Base-by-base conservation (phyloP, 1,140 invertebrate species). In the Papilio machaon region DNA sequence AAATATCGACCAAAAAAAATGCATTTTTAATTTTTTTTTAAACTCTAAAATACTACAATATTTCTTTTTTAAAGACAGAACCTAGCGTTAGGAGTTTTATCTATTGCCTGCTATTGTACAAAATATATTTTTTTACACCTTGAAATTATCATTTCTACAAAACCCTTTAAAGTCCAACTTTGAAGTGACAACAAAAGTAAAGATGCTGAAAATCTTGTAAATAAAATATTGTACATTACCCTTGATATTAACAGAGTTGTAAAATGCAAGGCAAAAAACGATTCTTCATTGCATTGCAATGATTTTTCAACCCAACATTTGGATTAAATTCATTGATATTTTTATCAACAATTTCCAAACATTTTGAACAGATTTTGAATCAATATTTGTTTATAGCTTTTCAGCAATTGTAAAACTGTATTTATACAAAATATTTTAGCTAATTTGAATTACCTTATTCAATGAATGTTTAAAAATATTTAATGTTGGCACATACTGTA, bases 401-500 rank as follows among this genome's bases (percentile, higher is more conserved):
- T 30, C 23, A 30, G 23, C 23, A 30, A 30, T 30, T 30, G 23
- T 30, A 30, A 30, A 30, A 30, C 23, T 30, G 23, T 30, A 30
- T 30, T 30, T 23, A 64, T 30, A 30, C 5, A 64, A 30, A 64
- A 30, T 64, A 30, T 67, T 67, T 67, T 67, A 67, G 60, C 60
- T 30, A 67, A 13, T 67, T 35, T 67, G 19, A 64, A 64, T 23
- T 23, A 23, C 23, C 8, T 64, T 30, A 54, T 54, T 54, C 52
- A 54, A 54, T 54, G 3, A 54, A 58, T 58, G 15, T 58, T 58
- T 58, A 58, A 58, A 23, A 77, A 30, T 30, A 30, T 30, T 30
- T 47, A 85, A 81, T 88, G 91, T 93, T 93, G 91, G 91, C 91
- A 93, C 91, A 93, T 91, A 85, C 83, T 85, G 82, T 85, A 85